Evolutionary conservation across 2,797 vertebrate species (phyloP).

Genomic region (Podarcis siculus): DNA sequence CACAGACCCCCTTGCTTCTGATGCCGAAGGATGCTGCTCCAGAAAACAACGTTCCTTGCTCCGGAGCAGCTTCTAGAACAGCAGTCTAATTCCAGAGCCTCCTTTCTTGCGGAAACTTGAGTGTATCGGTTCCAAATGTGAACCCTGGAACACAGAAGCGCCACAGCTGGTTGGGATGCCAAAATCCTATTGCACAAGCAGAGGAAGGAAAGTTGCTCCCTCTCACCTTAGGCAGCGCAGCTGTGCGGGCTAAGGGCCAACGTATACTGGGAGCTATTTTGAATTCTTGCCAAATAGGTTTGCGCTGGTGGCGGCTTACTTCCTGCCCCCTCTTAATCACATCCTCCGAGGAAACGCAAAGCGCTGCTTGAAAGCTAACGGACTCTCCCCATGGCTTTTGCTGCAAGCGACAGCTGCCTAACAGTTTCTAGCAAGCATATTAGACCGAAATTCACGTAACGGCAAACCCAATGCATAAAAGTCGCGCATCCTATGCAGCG

Average conservation of each 20-base stretch:
- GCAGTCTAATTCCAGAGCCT: not conserved
- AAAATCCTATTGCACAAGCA: not conserved
- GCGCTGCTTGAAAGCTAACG: not conserved
- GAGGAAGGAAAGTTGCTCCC: not conserved
- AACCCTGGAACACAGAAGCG: not conserved
- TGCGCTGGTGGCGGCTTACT: not conserved
- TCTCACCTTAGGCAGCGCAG: not conserved
- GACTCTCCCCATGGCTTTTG: not conserved
- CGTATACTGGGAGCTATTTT: not conserved
- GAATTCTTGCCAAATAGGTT: constrained; percentile 17
- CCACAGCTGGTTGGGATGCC: not conserved
- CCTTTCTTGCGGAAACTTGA: not conserved
- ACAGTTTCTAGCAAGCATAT: not conserved
- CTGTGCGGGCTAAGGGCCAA: not conserved
- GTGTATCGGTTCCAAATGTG: not conserved
- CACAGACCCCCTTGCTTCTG: not conserved
- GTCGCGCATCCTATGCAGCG: not conserved
- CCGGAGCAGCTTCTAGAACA: not conserved
- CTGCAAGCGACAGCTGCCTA: not conserved
- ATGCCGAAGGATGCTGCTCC: not conserved
- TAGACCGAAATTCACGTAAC: not conserved
- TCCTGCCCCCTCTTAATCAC: not conserved
- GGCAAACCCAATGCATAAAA: not conserved
- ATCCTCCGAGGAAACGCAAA: not conserved
- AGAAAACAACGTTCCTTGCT: not conserved